A percentile compares a stretch with the other conserved stretches of the same genome.
These are phyloP conservation scores for Polyergus mexicanus DNA, from an alignment of 1,140 invertebrate species.

Conservation along the genomic window DNA sequence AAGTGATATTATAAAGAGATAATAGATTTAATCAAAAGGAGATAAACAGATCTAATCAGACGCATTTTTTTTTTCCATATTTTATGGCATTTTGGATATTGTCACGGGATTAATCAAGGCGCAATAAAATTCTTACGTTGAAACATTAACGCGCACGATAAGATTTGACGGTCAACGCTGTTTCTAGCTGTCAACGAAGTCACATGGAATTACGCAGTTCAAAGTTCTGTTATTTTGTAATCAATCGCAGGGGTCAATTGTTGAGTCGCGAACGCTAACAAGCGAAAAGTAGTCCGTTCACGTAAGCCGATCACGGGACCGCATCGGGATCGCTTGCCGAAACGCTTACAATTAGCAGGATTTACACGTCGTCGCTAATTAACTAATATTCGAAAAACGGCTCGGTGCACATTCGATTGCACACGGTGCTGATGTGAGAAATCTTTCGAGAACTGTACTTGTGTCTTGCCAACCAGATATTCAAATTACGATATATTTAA, in stretches of 20 bases:
- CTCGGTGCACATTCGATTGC: constrained; percentile 31
- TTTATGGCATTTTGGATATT: not conserved
- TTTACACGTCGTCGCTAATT: constrained; percentile 21
- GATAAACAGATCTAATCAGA: constrained; percentile 4
- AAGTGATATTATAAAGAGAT: not conserved
- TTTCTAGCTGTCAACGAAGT: not conserved
- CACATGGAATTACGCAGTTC: not conserved
- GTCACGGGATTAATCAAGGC: not conserved
- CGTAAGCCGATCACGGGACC: not conserved
- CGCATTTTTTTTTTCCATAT: not conserved
- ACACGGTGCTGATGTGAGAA: not conserved
- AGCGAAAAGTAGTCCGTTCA: constrained; percentile 4
- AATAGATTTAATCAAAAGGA: not conserved
- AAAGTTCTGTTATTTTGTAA: constrained; percentile 49
- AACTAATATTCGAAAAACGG: constrained; percentile 10
- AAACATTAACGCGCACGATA: not conserved
- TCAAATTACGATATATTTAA: not conserved
- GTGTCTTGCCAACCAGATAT: not conserved
- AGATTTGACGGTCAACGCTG: not conserved
- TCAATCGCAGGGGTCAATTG: constrained; percentile 45
- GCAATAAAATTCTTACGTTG: too few relatives aligned
- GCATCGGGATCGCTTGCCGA: not conserved
- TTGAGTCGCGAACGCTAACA: constrained; percentile 14
- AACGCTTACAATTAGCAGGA: not conserved
- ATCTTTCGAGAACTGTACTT: not conserved